These are phyloP conservation scores for Drosophila nigricruria DNA, from an alignment of 2,888 invertebrate species.

Conservation along the genomic window DNA sequence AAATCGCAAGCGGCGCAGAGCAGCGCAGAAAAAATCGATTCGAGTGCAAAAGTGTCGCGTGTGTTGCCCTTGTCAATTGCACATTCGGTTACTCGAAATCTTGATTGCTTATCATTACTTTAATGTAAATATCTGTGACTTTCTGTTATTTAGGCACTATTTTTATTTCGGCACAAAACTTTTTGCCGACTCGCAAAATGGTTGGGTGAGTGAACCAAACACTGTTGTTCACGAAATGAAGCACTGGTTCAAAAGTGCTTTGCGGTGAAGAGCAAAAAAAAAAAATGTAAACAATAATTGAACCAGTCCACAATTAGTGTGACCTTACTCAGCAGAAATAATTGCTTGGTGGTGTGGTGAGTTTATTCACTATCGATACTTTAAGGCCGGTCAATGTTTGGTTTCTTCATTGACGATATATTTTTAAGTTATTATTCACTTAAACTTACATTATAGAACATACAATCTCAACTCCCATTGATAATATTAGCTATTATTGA, in stretches of 20 bases:
- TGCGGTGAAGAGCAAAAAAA: constrained; percentile 13
- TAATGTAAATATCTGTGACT: constrained; percentile 32
- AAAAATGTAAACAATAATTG: constrained; percentile 39
- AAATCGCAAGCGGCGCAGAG: constrained; percentile 55
- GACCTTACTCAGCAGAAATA: constrained; percentile 4
- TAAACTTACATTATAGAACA: background rate
- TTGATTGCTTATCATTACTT: constrained; percentile 56
- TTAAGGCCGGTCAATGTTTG: background rate
- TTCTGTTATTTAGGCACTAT: constrained; percentile 58
- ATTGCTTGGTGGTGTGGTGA: constrained; percentile 13
- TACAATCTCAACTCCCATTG: background rate
- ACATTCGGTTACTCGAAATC: constrained; percentile 36
- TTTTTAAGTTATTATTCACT: background rate
- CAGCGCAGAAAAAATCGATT: constrained; percentile 74
- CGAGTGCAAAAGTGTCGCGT: constrained; percentile 48
- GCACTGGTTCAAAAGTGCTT: constrained; percentile 18
- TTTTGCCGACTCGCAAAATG: constrained; percentile 72
- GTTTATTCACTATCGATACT: constrained; percentile 26
- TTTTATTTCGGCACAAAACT: constrained; percentile 73
- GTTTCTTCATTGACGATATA: background rate
- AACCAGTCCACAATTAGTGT: constrained; percentile 15
- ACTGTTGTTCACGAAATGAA: constrained; percentile 25
- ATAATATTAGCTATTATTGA: background rate
- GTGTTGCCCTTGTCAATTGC: constrained; percentile 35
- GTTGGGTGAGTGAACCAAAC: constrained; percentile 41